phyloP scores from a whole-genome alignment of 2,113 vertebrate species.

The human (Homo sapiens) region GRCh38 chr1:242443501-242444000 shows the following conservation, averaged over 20 bases:
- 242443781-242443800: background rate
- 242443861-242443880: background rate
- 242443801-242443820: background rate
- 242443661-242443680: background rate
- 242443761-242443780: background rate
- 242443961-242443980: background rate
- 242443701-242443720: background rate
- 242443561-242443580: background rate
- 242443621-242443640: background rate
- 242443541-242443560: background rate
- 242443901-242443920: background rate
- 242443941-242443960: background rate
- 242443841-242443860: background rate
- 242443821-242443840: background rate
- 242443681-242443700: background rate
- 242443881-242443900: constrained; percentile 2
- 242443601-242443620: background rate
- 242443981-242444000: background rate
- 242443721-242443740: background rate
- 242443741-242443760: background rate
- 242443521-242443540: background rate
- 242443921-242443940: background rate
- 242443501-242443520: background rate
- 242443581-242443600: background rate
- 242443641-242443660: background rate